phyloP scores from a whole-genome alignment of 2,888 invertebrate genomes.

The Apoderus coryli region DNA sequence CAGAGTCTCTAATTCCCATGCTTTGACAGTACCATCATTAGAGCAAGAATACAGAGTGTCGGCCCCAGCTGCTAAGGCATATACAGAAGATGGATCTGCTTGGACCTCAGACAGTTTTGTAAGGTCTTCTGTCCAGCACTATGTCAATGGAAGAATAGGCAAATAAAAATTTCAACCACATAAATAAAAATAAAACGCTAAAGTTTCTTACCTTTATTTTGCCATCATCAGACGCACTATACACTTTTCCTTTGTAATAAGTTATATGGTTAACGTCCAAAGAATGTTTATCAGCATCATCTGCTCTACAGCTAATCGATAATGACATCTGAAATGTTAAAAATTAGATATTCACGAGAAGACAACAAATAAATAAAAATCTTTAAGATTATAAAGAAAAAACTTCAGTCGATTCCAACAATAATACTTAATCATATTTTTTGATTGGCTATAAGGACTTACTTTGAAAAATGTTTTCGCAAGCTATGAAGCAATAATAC shows the following conservation, averaged over 20 bases:
- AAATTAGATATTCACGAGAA: too few species aligned
- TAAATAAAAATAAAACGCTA: too few species aligned
- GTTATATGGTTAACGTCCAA: constrained; percentile 33
- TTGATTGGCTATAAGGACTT: too few species aligned
- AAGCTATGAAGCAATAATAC: too few species aligned
- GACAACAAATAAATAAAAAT: too few species aligned
- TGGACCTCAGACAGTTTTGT: constrained; percentile 31
- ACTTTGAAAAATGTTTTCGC: too few species aligned
- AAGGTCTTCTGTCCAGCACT: constrained; percentile 36
- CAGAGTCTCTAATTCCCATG: constrained; percentile 38
- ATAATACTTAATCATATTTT: too few species aligned
- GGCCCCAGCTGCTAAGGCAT: constrained; percentile 41
- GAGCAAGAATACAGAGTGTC: constrained; percentile 45
- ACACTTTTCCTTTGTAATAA: constrained; percentile 32
- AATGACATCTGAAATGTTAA: too few species aligned
- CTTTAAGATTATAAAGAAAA: too few species aligned
- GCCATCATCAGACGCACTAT: constrained; percentile 37
- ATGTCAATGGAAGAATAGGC: too few species aligned
- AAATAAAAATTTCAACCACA: too few species aligned
- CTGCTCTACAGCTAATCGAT: constrained; percentile 26
- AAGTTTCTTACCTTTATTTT: constrained; percentile 34
- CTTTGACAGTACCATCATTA: constrained; percentile 45
- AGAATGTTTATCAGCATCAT: constrained; percentile 31
- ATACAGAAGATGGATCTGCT: constrained; percentile 47
- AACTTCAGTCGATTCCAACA: too few species aligned